Evolutionary conservation across 2,797 vertebrate species (phyloP), one percentile per base, ranked within the genome.

Genomic region (Channallabes apus): DNA sequence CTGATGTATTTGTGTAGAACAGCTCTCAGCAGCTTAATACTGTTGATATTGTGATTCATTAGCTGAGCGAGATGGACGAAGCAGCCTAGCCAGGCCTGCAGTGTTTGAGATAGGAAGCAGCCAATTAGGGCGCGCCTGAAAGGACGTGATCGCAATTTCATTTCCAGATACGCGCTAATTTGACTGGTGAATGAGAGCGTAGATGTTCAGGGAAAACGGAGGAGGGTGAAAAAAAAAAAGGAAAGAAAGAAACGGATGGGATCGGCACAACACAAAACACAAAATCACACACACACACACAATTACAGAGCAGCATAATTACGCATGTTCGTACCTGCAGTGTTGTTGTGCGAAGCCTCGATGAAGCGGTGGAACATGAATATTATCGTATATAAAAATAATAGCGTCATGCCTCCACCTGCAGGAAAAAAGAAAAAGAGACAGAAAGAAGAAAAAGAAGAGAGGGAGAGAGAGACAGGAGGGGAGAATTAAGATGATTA

Each of bases 361-460:
- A 90, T 85, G 88, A 92, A 82, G 17, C 85, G 86, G 58, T 89
- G 88, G 38, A 87, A 87, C 68, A 89, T 22, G 1, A 87, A 75
- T 77, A 89, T 86, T 76, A 91, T 83, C 59, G 89, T 59, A 69
- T 93, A 78, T 79, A 92, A 85, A 82, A 90, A 86, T 32, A 81
- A 88, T 22, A 86, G 83, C 27, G 78, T 89, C 94, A 94, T 94
- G 84, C 82, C 87, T 90, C 85, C 84, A 92, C 92, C 94, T 95
- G 91, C 56, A 86, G 87, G 84, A 80, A 29, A 75, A 78, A 18
- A 78, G 29, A 32, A 72, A 61, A 65, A 22, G 29, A 78, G 64
- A 76, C 41, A 71, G 20, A 84, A 75, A 78, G 87, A 82, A 17
- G 80, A 18, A 78, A 24, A 41, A 72, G 68, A 65, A 22, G 38